Base-by-base conservation (phyloP, 2,888 invertebrate genomes). In the Hirudinaria manillensis region DNA sequence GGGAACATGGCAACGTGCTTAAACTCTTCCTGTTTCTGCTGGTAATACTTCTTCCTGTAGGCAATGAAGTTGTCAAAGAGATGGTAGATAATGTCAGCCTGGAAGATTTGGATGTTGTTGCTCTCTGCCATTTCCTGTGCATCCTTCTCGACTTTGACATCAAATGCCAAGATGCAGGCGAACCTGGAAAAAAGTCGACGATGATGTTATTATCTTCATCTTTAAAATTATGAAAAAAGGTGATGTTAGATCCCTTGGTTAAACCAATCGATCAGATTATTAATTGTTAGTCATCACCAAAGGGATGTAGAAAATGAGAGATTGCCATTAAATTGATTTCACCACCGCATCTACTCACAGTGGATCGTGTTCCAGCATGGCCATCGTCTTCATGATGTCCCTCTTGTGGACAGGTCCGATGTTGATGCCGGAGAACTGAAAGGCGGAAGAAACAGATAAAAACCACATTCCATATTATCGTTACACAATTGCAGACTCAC, bases 321-420 rank as follows among this genome's bases (percentile, higher is more conserved):
- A 19, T 24, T 61, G 61, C 29, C 19, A 16, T 3, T 27, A 61
- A 13, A 16, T 61, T 29, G 3, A 6, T 2, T 29, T 27, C 27
- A 56, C 19, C 61, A 61, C 1, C 61, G n/a, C 16, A 10, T 1
- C 10, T 24, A 83, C 84, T 81, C 78, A 85, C 84, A 84, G 84
- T 56, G 78, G 77, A 83, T 98, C 97, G 86, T 97, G 96, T 85
- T 99, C 98, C 88, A 99, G 87, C 99, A 99, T 99, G 80, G 93
- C 94, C n/a, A 98, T 97, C 29, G 98, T 97, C 85, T 94, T 97
- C 94, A 98, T 98, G 66, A 99, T 96, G 87, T 99, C 99, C 84
- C 93, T 93, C 87, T 95, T 98, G 81, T 98, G 99, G 75, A 99
- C 97, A 45, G 99, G 99, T 21, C 99, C 99, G 87, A 99, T 99